Conservation (phyloP, 2,888 invertebrate genomes). For the Rhamnusium bicolor region DNA sequence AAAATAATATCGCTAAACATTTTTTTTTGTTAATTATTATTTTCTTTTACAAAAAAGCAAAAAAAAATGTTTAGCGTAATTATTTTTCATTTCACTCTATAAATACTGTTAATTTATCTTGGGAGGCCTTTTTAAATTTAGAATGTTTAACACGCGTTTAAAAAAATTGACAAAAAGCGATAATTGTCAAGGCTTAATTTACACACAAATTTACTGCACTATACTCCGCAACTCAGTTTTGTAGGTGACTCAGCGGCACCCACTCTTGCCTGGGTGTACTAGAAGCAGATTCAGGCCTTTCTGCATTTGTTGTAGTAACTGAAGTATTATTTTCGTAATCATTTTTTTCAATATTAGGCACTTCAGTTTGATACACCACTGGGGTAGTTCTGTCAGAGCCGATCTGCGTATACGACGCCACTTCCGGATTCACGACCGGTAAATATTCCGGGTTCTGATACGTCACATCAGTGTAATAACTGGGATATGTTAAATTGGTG, state of each 20-base stretch:
- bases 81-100: no score
- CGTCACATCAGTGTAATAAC: conserved; percentile 68
- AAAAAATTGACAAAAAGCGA: no score
- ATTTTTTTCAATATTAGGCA: conserved; percentile 56
- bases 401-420: conserved; percentile 61
- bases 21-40: no score
- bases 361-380: conserved; percentile 61
- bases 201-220: not conserved
- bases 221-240: conserved; percentile 42
- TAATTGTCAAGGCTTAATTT: no score
- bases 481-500: conserved; percentile 67
- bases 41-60: no score
- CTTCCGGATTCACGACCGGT: conserved; percentile 64
- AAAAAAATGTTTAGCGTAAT: no score
- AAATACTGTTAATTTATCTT: no score
- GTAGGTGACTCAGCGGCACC: conserved; percentile 61
- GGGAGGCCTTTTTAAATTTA: no score
- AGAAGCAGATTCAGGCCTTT: conserved; percentile 60
- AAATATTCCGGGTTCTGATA: conserved; percentile 68
- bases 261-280: conserved; percentile 64
- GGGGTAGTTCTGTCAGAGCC: conserved; percentile 59
- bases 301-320: conserved; percentile 47
- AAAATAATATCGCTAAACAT: no score
- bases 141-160: no score
- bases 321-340: conserved; percentile 55